Evolutionary conservation across 1,140 invertebrate genomes (phyloP), one percentile per base, ranked within the genome.

Genomic region (Idris sp.): DNA sequence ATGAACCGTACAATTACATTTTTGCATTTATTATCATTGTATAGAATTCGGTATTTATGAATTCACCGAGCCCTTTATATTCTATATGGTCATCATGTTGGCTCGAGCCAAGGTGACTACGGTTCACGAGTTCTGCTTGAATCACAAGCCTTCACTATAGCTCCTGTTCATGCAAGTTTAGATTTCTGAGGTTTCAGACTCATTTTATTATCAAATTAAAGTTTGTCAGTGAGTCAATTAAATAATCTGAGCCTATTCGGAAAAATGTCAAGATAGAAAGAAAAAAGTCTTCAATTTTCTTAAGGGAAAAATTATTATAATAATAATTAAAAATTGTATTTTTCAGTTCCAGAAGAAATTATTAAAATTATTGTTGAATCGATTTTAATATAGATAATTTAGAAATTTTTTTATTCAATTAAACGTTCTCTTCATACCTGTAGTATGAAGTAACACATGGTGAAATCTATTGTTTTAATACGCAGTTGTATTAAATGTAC

Each of bases 41-140:
- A 61, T 48, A 22, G n/a, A 13, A 44, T 36, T 36, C 14, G 16
- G 33, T 49, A 61, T 30, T 61, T 61, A 49, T 40, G 44, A 30
- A 61, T 61, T 61, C 58, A 61, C 44, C 43, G 31, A 11, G 30
- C 25, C 44, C 14, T 62, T 62, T 51, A 62, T 51, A 51, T 62
- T 51, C 36, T 51, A 25, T 51, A 51, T 43, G 44, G 58, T 51
- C 58, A 51, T 62, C 44, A 62, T 22, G 44, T 51, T 62, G 58
- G 58, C 58, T 62, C 58, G 58, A 62, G 58, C 58, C 58, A 62
- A 62, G 58, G 58, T 62, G 58, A 62, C 46, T 62, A 62, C 58
- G 58, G 58, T 62, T 62, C 58, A 62, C 11, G 58, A 40, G 26
- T 35, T 49, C 58, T 9, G 41, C 58, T 61, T 61, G 33, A 61